Conservation (phyloP, 2,113 vertebrate genomes). For the Gobio gobio region DNA sequence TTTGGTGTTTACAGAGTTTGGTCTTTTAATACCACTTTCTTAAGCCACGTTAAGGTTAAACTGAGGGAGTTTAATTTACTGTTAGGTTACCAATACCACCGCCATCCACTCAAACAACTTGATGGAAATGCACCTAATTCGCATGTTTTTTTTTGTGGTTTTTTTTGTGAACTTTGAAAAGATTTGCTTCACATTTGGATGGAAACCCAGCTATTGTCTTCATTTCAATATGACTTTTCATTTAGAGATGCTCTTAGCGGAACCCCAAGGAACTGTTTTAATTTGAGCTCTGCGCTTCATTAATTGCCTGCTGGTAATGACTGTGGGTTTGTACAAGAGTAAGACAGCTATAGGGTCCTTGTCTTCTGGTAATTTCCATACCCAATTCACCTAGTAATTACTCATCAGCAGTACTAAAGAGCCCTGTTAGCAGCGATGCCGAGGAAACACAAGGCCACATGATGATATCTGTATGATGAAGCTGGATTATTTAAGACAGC, state of each 20-base stretch:
- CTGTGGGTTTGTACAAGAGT: constrained; percentile 23
- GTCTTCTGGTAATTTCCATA: constrained; percentile 5
- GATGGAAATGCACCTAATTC: too few relatives aligned
- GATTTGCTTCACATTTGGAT: too few relatives aligned
- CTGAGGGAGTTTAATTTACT: too few relatives aligned
- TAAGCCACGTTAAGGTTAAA: too few relatives aligned
- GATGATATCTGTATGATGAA: not conserved
- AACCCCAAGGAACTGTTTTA: constrained; percentile 31
- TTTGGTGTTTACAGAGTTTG: too few relatives aligned
- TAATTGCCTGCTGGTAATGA: constrained; percentile 36
- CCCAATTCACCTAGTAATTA: constrained; percentile 1
- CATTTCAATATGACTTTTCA: constrained; percentile 15
- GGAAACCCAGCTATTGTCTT: not conserved
- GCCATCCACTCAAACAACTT: too few relatives aligned
- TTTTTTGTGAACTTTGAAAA: too few relatives aligned
- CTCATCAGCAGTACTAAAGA: not conserved
- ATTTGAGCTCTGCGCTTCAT: constrained; percentile 29
- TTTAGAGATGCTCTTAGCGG: constrained; percentile 4
- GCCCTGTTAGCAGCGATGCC: not conserved
- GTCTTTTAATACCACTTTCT: too few relatives aligned
- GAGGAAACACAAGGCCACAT: not conserved
- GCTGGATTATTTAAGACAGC: not conserved
- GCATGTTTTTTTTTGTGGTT: too few relatives aligned
- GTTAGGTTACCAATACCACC: too few relatives aligned
- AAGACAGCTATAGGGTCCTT: not conserved